Base-by-base conservation (phyloP, 2,797 vertebrate species). In the Leptatherina wallacei region DNA sequence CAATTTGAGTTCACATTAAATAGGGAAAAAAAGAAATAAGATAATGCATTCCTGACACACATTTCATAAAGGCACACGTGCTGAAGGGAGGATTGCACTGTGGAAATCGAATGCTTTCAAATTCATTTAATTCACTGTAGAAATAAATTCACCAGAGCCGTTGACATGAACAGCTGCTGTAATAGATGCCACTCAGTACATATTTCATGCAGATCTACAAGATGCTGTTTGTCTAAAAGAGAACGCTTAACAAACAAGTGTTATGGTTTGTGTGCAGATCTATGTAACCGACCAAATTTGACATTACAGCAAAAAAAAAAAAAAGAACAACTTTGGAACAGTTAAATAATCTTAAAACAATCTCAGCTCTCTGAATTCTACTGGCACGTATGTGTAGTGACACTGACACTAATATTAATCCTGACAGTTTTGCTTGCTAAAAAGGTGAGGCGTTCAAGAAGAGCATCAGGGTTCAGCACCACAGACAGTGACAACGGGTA, bases 91-190 rank as follows among this genome's bases (percentile, higher is more conserved):
- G 38, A 80, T 78, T 76, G 73, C 62, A 77, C 84, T 80, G 81
- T 85, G 80, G 52, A 87, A 85, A 88, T 77, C 77, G 78, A 77
- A 84, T 78, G 64, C 82, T 88, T 88, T 88, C 80, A 83, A 76
- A 87, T 81, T 79, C 61, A 88, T 84, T 91, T 84, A 83, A 88
- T 88, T 88, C 77, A 84, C 61, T 79, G 82, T 57, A 81, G 80
- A 91, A 88, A 86, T 89, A 78, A 87, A 88, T 90, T 86, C 33
- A 71, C 60, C 69, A 71, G 63, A 86, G 83, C 88, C 81, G 87
- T 73, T 77, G 76, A 84, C 78, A 80, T 83, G 78, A 89, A 75
- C 75, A 70, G 84, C 86, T 88, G 89, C 84, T 87, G 82, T 71
- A 40, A n/a, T 59, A 49, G 75, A 90, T 87, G 86, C 81, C 79